These are phyloP conservation scores for Callosobruchus maculatus DNA, from an alignment of 2,888 invertebrate genomes.

Conservation along the genomic window DNA sequence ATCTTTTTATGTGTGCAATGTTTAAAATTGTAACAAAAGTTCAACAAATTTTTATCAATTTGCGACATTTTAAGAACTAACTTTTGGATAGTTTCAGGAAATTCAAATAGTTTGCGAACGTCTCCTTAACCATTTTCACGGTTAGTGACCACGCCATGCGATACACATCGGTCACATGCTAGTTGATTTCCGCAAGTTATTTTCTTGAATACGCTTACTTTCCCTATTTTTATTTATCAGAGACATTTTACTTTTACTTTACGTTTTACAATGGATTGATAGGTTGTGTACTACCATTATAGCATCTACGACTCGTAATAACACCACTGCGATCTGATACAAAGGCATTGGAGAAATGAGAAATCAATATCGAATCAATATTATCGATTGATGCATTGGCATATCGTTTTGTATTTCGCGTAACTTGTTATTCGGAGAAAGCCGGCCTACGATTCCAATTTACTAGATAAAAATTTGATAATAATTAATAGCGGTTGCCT, in stretches of 20 bases:
- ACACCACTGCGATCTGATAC: background rate
- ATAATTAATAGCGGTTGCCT: background rate
- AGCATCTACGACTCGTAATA: background rate
- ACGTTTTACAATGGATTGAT: background rate
- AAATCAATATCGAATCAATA: background rate
- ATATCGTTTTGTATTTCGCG: background rate
- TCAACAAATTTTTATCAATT: too few species aligned
- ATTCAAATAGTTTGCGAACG: background rate
- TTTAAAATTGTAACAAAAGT: too few species aligned
- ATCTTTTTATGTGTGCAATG: too few species aligned
- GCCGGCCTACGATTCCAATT: background rate
- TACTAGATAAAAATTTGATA: background rate
- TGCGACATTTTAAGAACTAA: too few species aligned
- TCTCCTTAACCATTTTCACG: background rate
- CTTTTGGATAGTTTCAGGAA: too few species aligned
- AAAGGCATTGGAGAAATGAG: background rate
- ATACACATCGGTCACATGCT: background rate
- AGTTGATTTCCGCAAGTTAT: background rate
- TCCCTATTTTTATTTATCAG: background rate
- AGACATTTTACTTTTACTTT: background rate
- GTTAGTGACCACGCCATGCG: background rate
- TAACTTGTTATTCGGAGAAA: background rate
- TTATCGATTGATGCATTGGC: background rate
- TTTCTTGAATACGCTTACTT: background rate
- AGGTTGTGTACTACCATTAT: background rate